Evolutionary conservation across 2,113 vertebrate genomes (phyloP).

Genomic region (Pomatostomus ruficeps): DNA sequence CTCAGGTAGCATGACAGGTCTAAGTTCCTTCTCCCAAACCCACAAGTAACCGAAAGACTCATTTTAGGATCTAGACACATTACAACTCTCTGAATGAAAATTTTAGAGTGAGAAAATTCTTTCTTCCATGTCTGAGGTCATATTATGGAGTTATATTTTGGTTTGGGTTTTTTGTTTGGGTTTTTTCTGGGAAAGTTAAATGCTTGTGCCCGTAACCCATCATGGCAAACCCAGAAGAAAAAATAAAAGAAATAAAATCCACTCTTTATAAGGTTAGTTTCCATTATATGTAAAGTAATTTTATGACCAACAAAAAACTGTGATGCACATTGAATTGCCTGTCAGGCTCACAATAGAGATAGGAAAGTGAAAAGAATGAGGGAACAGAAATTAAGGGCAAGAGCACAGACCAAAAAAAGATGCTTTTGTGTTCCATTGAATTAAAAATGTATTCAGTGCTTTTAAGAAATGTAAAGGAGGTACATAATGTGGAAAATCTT

Average conservation of each 20-base stretch:
- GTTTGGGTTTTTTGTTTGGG: accelerated
- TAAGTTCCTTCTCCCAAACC: not conserved
- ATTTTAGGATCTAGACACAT: not conserved
- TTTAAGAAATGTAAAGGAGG: not conserved
- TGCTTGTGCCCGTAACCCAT: not conserved
- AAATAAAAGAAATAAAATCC: not conserved
- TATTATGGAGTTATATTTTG: not conserved
- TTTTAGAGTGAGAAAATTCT: not conserved
- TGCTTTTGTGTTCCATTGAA: not conserved
- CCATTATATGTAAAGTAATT: not conserved
- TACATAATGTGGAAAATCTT: not conserved
- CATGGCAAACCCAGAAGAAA: not conserved
- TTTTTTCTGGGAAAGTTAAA: not conserved
- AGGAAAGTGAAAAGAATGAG: not conserved
- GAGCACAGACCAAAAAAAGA: not conserved
- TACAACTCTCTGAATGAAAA: not conserved
- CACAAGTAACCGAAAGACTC: not conserved
- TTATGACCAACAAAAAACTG: not conserved
- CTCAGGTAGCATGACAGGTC: not conserved
- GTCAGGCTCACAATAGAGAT: not conserved
- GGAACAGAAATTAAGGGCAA: not conserved
- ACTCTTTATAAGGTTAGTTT: not conserved
- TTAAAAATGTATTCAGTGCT: not conserved
- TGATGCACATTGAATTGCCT: not conserved
- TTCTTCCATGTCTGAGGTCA: not conserved